Evolutionary conservation across 2,888 invertebrate species (phyloP).

Genomic region (Sinotaia quadrata): DNA sequence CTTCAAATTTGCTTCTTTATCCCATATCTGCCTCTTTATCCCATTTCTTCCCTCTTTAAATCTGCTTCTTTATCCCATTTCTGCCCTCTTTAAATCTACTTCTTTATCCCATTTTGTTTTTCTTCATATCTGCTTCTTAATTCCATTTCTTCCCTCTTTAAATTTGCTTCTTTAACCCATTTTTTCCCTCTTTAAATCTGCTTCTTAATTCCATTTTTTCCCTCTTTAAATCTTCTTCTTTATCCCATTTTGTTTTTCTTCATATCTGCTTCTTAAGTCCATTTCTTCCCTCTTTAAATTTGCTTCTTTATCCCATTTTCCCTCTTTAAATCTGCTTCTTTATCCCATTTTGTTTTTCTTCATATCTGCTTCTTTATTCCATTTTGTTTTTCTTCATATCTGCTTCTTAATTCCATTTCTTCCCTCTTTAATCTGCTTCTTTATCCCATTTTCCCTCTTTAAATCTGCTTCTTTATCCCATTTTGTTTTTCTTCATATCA

Average conservation of each 20-base stretch:
- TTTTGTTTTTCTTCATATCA: neutral
- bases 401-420: no score
- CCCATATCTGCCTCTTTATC: slow-evolving; percentile 3
- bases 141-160: neutral
- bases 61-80: no score
- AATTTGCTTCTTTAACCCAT: neutral
- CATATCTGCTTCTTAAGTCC: neutral
- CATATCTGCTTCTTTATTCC: neutral
- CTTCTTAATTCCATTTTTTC: neutral
- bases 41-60: neutral
- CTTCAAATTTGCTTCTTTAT: neutral
- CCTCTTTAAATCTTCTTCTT: neutral
- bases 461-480: neutral
- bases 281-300: neutral
- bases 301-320: neutral
- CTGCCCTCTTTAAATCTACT: neutral
- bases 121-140: neutral
- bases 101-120: slow-evolving; percentile 2
- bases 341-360: slow-evolving; percentile 2
- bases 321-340: neutral
- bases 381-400: neutral
- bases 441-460: neutral
- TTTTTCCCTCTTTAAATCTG: slow-evolving; percentile 2
- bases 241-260: neutral
- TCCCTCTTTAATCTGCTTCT: neutral